Percentiles rank a stretch among this genome's conserved stretches.
These are phyloP conservation scores for Encarsia formosa DNA, from an alignment of 2,888 invertebrate genomes.

Conservation along the genomic window DNA sequence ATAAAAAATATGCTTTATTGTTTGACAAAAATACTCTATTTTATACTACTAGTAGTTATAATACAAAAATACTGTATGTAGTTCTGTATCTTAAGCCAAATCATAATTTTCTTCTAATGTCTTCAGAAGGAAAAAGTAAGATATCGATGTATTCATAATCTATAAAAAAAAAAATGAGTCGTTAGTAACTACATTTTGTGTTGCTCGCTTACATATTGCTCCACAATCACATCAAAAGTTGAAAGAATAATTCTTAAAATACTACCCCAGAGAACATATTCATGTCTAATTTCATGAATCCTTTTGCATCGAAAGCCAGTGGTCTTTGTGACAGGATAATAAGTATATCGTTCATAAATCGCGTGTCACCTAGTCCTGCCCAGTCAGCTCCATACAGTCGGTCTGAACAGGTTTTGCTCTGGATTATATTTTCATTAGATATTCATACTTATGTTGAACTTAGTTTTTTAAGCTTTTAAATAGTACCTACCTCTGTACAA, in stretches of 20 bases:
- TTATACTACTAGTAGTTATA: too few species aligned
- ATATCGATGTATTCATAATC: constrained; percentile 14
- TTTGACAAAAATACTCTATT: too few species aligned
- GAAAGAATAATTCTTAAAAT: too few species aligned
- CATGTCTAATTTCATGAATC: constrained; percentile 31
- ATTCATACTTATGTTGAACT: not conserved
- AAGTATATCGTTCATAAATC: constrained; percentile 26
- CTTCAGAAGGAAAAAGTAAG: constrained; percentile 17
- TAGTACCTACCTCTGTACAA: constrained; percentile 28
- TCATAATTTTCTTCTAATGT: constrained; percentile 9
- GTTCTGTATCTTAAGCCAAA: too few species aligned
- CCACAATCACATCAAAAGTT: not conserved
- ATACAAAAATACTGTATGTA: too few species aligned
- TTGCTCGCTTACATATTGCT: not conserved
- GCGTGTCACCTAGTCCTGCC: constrained; percentile 26
- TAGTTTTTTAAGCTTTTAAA: not conserved
- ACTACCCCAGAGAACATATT: constrained; percentile 35
- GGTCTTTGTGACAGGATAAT: constrained; percentile 32
- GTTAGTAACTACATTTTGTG: constrained; percentile 4
- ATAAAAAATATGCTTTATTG: too few species aligned
- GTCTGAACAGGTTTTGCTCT: constrained; percentile 32
- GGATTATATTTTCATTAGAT: not conserved
- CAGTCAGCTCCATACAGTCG: constrained; percentile 33
- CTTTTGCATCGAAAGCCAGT: constrained; percentile 31
- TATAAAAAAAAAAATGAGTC: constrained; percentile 6